These are phyloP conservation scores for Poicephalus meyeri DNA, from an alignment of 2,113 vertebrate genomes.

Conservation along the genomic window DNA sequence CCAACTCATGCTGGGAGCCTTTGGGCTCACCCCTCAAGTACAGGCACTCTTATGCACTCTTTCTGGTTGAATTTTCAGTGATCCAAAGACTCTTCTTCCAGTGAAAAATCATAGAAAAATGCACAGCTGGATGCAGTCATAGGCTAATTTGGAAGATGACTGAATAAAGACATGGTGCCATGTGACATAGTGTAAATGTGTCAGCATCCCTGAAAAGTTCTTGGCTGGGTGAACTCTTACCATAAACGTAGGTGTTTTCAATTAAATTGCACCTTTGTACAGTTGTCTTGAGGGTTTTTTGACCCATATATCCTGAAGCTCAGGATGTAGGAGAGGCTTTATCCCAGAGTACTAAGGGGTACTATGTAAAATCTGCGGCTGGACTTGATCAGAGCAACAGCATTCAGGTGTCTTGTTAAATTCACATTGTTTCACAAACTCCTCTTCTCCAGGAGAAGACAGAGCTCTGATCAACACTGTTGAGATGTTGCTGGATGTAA, in stretches of 20 bases:
- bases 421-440: neutral
- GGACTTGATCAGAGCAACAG: neutral
- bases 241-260: neutral
- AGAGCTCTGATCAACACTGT: neutral
- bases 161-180: neutral
- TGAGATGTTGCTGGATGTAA: neutral
- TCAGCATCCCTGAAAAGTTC: neutral
- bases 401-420: neutral
- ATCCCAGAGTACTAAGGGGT: neutral
- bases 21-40: neutral
- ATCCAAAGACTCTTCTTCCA: neutral
- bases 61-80: slow-evolving; percentile 4
- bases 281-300: neutral
- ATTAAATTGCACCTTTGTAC: neutral
- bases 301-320: neutral
- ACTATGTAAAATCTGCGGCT: neutral
- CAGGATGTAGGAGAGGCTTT: neutral
- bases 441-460: neutral
- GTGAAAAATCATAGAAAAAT: neutral
- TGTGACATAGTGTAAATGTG: neutral
- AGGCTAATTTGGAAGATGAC: neutral
- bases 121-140: neutral
- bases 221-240: neutral
- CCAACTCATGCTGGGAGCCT: neutral
- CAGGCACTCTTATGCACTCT: neutral